Evolutionary conservation across 2,797 vertebrate species (phyloP).

Genomic region (Pyrocephalus nanus): DNA sequence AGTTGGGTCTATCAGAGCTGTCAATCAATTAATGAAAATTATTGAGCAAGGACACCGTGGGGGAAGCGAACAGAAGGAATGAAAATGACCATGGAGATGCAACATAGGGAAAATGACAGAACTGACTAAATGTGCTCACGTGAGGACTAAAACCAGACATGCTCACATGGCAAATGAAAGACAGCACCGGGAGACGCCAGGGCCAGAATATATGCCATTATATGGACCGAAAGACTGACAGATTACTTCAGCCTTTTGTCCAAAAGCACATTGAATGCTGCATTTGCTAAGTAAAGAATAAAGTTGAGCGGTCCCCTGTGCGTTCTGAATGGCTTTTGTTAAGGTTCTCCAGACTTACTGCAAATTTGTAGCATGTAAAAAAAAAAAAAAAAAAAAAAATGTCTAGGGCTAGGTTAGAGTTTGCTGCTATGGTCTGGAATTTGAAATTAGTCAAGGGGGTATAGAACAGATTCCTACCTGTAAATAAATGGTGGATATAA

Average conservation of each 20-base stretch:
- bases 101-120: constrained; percentile 83
- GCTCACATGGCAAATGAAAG: constrained; percentile 70
- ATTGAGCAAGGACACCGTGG: constrained; percentile 93
- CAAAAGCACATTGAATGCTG: constrained; percentile 51
- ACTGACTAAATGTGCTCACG: constrained; percentile 71
- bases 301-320: constrained; percentile 36
- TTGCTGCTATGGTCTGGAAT: neutral
- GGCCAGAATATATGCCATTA: constrained; percentile 17
- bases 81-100: constrained; percentile 89
- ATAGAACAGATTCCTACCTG: constrained; percentile 52
- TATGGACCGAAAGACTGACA: constrained; percentile 37
- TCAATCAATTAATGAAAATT: constrained; percentile 99
- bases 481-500: constrained; percentile 47
- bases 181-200: constrained; percentile 24
- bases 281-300: constrained; percentile 44
- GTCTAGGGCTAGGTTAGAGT: constrained; percentile 5
- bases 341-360: constrained; percentile 13
- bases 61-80: constrained; percentile 85
- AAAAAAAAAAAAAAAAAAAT: constrained; percentile 1
- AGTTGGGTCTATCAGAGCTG: constrained; percentile 97
- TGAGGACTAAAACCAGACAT: constrained; percentile 69
- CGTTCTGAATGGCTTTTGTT: constrained; percentile 66
- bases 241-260: constrained; percentile 57
- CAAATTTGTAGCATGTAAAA: constrained; percentile 9
- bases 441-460: neutral